These are phyloP conservation scores for Meteorus sp. DNA, from an alignment of 1,140 invertebrate genomes.

Conservation along the genomic window DNA sequence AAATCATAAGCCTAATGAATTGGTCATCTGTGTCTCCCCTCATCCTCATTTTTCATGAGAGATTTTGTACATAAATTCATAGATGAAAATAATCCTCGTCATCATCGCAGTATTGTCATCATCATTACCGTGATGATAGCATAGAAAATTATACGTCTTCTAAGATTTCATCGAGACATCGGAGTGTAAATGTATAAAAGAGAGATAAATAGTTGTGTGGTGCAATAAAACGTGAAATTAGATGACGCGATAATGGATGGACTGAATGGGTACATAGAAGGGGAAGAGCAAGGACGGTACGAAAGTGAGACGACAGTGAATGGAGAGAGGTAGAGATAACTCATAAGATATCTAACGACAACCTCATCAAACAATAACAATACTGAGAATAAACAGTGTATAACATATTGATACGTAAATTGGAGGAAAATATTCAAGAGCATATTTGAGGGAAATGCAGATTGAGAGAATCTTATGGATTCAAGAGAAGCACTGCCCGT, in stretches of 20 bases:
- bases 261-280: neutral
- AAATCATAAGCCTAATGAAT: no score
- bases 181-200: neutral
- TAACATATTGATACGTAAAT: no score
- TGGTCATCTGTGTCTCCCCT: no score
- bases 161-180: neutral
- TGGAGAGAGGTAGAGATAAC: neutral
- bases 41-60: no score
- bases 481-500: no score
- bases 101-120: neutral
- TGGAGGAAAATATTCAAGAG: no score
- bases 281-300: neutral
- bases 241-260: constrained; percentile 16
- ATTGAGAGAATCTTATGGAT: no score
- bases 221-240: constrained; percentile 17
- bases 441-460: no score
- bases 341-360: constrained; percentile 16
- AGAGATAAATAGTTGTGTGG: constrained; percentile 8
- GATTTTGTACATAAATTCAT: no score
- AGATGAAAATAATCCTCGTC: no score
- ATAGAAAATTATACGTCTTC: neutral
- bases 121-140: neutral
- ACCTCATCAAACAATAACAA: constrained; percentile 23
- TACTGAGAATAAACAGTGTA: no score
- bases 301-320: neutral